phyloP scores from a whole-genome alignment of 1,140 invertebrate genomes.

The Sinonovacula constricta region DNA sequence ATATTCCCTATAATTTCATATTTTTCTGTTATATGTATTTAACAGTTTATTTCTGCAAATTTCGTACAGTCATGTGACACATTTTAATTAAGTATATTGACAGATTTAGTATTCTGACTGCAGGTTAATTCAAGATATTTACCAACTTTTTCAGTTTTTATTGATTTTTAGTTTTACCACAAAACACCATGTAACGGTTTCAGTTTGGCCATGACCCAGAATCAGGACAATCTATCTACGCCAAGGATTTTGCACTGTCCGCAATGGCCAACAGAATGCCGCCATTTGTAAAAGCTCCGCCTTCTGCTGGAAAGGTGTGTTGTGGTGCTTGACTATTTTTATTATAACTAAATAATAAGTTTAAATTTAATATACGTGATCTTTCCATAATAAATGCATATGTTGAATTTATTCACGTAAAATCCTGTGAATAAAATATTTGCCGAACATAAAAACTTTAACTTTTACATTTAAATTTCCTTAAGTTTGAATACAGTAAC shows the following conservation, averaged over 20 bases:
- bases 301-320: slow-evolving; percentile 63
- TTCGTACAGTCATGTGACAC: no score
- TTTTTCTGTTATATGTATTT: not conserved
- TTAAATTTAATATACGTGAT: no score
- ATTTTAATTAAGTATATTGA: no score
- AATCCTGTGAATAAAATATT: no score
- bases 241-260: slow-evolving; percentile 62
- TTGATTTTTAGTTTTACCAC: slow-evolving; percentile 6
- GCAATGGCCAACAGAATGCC: slow-evolving; percentile 54
- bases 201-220: slow-evolving; percentile 63
- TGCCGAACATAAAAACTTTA: no score
- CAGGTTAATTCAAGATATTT: not conserved
- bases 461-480: no score
- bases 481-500: no score
- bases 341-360: no score
- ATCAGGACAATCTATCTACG: slow-evolving; percentile 60
- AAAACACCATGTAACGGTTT: slow-evolving; percentile 8
- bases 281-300: slow-evolving; percentile 52
- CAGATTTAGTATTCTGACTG: no score
- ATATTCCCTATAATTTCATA: not conserved
- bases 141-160: not conserved
- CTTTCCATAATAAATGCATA: no score
- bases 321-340: no score
- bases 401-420: no score
- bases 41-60: not conserved